Evolutionary conservation across 2,888 invertebrate genomes (phyloP).

Genomic region (Andricus curvator): DNA sequence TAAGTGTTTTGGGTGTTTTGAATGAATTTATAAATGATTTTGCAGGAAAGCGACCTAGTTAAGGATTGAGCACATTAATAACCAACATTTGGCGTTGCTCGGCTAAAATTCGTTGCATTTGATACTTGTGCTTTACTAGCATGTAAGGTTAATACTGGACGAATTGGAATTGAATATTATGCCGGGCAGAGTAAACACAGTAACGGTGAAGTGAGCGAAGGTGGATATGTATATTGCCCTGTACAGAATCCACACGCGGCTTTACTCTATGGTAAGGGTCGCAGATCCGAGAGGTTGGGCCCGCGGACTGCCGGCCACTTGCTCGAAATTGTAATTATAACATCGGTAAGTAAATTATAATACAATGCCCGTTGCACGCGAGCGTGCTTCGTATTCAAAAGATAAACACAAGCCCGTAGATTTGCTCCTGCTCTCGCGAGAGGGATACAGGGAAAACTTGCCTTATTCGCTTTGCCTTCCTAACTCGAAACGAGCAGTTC

Average conservation of each 20-base stretch:
- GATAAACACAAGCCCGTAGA: slow-evolving; percentile 70
- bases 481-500: slow-evolving; percentile 24
- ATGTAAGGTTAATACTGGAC: slow-evolving; percentile 71
- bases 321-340: slow-evolving; percentile 77
- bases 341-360: slow-evolving; percentile 78
- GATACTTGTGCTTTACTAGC: slow-evolving; percentile 49
- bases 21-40: no score
- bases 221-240: slow-evolving; percentile 33
- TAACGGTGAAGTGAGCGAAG: slow-evolving; percentile 52
- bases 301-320: slow-evolving; percentile 61
- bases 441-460: slow-evolving; percentile 29
- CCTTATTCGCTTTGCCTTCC: slow-evolving; percentile 33
- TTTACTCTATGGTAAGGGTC: slow-evolving; percentile 51
- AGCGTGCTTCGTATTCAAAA: slow-evolving; percentile 76
- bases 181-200: slow-evolving; percentile 74
- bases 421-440: slow-evolving; percentile 47
- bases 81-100: no score
- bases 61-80: no score
- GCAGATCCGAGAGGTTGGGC: slow-evolving; percentile 50
- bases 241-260: slow-evolving; percentile 46
- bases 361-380: slow-evolving; percentile 70
- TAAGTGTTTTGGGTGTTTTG: no score
- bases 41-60: no score
- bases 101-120: neutral
- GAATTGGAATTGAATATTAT: slow-evolving; percentile 78